These are phyloP conservation scores for Paedocypris sp. DNA, from an alignment of 2,113 vertebrate species.

Conservation along the genomic window DNA sequence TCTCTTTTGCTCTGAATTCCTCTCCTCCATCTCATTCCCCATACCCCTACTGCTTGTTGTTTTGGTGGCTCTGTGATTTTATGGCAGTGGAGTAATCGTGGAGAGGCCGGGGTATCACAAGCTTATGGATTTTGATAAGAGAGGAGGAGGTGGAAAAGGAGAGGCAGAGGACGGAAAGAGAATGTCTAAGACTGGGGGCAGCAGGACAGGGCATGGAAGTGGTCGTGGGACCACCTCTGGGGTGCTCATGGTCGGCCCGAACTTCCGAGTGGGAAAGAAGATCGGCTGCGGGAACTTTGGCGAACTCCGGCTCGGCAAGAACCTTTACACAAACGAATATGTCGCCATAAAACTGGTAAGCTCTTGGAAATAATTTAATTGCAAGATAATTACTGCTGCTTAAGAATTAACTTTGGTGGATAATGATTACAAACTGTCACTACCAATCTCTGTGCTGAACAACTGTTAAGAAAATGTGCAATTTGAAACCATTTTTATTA, in stretches of 20 bases:
- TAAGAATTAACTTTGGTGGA: too few species aligned
- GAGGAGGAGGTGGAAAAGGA: slow-evolving; percentile 68
- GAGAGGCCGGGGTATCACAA: slow-evolving; percentile 45
- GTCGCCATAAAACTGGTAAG: slow-evolving; percentile 95
- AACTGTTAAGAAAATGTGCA: too few species aligned
- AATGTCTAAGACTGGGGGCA: slow-evolving; percentile 71
- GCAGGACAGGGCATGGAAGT: slow-evolving; percentile 60
- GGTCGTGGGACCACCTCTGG: slow-evolving; percentile 77
- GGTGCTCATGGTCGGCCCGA: slow-evolving; percentile 93
- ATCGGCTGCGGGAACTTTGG: slow-evolving; percentile 95
- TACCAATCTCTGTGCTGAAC: too few species aligned
- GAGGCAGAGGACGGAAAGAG: slow-evolving; percentile 81
- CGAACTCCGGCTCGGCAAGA: slow-evolving; percentile 87
- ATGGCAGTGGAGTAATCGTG: slow-evolving; percentile 41
- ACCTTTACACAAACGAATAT: slow-evolving; percentile 92
- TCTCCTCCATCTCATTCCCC: slow-evolving; percentile 5
- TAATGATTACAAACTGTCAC: too few species aligned
- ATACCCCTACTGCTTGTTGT: slow-evolving; percentile 11
- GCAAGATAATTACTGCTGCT: too few species aligned
- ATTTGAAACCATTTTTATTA: too few species aligned
- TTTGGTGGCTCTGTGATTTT: slow-evolving; percentile 34
- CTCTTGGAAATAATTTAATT: neutral
- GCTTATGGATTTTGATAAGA: slow-evolving; percentile 45
- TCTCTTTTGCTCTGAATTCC: neutral
- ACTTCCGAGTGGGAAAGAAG: slow-evolving; percentile 95